Percentiles rank a stretch among this genome's conserved stretches.
These are phyloP conservation scores for Barypeithes pellucidus DNA, from an alignment of 2,888 invertebrate species.

Conservation along the genomic window DNA sequence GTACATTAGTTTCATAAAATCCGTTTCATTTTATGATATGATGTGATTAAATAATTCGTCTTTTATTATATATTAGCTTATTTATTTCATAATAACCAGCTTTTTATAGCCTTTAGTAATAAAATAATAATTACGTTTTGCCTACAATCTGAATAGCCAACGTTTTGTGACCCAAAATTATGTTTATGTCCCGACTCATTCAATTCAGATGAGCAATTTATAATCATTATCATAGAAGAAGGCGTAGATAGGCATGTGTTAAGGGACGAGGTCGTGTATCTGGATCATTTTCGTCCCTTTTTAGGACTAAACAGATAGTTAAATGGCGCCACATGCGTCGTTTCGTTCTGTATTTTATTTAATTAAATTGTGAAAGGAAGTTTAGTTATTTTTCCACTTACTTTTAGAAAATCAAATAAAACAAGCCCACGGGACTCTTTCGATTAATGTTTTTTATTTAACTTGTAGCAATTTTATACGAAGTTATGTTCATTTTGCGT, in stretches of 20 bases:
- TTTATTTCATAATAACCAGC: no score
- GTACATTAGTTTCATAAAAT: no score
- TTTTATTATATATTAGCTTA: no score
- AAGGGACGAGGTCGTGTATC: slow-evolving; percentile 25
- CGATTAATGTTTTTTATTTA: slow-evolving; percentile 1
- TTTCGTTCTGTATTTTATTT: slow-evolving; percentile 5
- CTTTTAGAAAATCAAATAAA: neutral
- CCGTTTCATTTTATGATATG: no score
- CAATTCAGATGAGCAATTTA: slow-evolving; percentile 20
- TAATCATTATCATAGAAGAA: slow-evolving; percentile 15
- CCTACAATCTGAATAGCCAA: neutral
- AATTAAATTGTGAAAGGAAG: neutral
- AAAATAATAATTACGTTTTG: neutral
- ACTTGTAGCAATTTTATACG: neutral
- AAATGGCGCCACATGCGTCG: slow-evolving; percentile 15
- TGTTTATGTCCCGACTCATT: slow-evolving; percentile 4
- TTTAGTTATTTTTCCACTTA: slow-evolving; percentile 3
- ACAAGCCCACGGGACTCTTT: neutral
- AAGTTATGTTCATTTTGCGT: neutral
- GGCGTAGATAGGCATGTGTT: slow-evolving; percentile 18
- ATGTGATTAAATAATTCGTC: no score
- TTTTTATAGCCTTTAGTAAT: no score
- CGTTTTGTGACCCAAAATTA: neutral
- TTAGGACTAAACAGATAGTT: slow-evolving; percentile 34
- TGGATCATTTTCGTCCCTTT: slow-evolving; percentile 33